These are phyloP conservation scores for Popillia japonica DNA, from an alignment of 1,140 invertebrate species.

Conservation along the genomic window DNA sequence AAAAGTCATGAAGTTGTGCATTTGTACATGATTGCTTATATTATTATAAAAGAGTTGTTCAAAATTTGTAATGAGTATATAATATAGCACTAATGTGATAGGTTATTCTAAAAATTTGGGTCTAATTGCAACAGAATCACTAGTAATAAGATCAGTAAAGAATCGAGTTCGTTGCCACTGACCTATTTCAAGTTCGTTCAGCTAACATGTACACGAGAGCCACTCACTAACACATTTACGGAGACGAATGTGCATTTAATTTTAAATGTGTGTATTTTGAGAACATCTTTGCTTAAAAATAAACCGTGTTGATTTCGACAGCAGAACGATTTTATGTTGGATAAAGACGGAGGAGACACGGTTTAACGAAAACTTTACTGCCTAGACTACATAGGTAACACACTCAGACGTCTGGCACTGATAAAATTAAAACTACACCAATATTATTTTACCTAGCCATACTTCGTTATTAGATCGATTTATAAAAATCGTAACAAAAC, in stretches of 20 bases:
- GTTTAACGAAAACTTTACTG: background rate
- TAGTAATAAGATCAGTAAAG: background rate
- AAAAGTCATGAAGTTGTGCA: too few species aligned
- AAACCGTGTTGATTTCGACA: slow-evolving; percentile 31
- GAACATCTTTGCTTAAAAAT: slow-evolving; percentile 34
- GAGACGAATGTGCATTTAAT: slow-evolving; percentile 32
- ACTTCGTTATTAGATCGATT: background rate
- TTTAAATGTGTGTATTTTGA: slow-evolving; percentile 33
- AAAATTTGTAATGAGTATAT: too few species aligned
- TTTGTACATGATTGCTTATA: too few species aligned
- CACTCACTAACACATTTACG: slow-evolving; percentile 22
- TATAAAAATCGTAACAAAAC: background rate
- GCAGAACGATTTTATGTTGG: slow-evolving; percentile 23
- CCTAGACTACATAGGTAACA: background rate
- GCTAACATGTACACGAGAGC: slow-evolving; percentile 31
- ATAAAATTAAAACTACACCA: background rate
- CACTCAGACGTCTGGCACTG: background rate
- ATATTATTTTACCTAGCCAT: background rate
- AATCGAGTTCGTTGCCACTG: slow-evolving; percentile 40
- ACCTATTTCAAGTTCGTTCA: slow-evolving; percentile 41
- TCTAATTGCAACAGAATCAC: background rate
- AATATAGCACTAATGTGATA: too few species aligned
- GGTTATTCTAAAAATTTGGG: background rate
- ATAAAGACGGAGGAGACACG: slow-evolving; percentile 22
- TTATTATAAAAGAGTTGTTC: too few species aligned